phyloP scores from a whole-genome alignment of 2,888 invertebrate genomes.

The Monopis laevigella region DNA sequence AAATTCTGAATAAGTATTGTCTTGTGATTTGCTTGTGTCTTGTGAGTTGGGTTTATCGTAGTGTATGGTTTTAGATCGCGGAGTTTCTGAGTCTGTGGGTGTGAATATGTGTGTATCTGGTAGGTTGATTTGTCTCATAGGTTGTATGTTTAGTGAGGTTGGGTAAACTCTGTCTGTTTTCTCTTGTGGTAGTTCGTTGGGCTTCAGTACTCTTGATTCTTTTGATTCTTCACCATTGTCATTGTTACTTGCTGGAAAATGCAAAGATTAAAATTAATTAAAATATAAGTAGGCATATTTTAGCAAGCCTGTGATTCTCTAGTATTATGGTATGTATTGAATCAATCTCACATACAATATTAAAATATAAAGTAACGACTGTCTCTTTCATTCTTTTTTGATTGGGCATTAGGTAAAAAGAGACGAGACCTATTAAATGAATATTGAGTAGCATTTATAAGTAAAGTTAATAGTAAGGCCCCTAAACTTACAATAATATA shows the following conservation, averaged over 20 bases:
- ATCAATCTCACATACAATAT: no score
- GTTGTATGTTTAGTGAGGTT: constrained; percentile 46
- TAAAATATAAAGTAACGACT: no score
- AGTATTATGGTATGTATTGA: no score
- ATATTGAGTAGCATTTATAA: no score
- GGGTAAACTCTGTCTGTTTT: constrained; percentile 45
- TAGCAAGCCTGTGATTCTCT: no score
- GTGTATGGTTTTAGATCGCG: constrained; percentile 60
- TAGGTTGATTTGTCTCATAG: constrained; percentile 52
- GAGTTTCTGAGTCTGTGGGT: constrained; percentile 59
- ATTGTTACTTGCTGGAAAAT: constrained; percentile 53
- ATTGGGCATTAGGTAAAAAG: no score
- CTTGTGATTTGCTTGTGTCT: constrained; percentile 23
- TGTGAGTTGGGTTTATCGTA: constrained; percentile 41
- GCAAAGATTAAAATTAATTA: no score
- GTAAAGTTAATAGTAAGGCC: no score
- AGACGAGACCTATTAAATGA: no score
- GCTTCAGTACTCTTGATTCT: constrained; percentile 17
- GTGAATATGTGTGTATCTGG: constrained; percentile 64
- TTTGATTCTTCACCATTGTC: constrained; percentile 29
- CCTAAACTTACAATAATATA: no score
- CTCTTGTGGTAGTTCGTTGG: not conserved
- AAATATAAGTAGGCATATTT: no score
- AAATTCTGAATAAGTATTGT: constrained; percentile 52
- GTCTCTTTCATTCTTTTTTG: no score